phyloP scores from a whole-genome alignment of 2,113 vertebrate genomes.

The Pantherophis guttatus region DNA sequence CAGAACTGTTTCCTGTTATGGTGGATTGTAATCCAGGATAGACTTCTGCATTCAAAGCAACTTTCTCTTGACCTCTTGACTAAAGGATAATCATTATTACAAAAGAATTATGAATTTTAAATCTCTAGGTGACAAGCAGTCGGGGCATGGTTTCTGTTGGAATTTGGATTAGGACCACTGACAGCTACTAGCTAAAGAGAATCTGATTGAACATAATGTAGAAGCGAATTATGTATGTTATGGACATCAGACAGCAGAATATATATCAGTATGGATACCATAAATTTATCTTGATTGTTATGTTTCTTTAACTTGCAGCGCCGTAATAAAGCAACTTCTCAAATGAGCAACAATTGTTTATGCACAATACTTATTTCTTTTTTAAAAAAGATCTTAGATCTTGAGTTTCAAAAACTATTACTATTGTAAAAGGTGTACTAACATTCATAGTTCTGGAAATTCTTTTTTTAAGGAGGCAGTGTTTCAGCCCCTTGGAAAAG shows the following conservation, averaged over 20 bases:
- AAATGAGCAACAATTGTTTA: not conserved
- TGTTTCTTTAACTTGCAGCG: not conserved
- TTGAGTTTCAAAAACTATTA: not conserved
- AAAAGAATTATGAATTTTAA: not conserved
- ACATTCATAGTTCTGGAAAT: not conserved
- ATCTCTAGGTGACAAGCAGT: not conserved
- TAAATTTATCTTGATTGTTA: not conserved
- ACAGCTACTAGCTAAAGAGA: not conserved
- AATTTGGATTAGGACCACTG: not conserved
- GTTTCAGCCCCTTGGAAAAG: not conserved
- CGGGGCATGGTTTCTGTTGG: not conserved
- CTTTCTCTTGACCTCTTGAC: not conserved
- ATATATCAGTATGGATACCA: not conserved
- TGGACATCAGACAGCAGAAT: not conserved
- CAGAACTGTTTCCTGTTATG: slow-evolving; percentile 7
- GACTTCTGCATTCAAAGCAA: not conserved
- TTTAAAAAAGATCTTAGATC: not conserved
- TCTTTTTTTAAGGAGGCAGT: not conserved
- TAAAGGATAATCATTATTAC: not conserved
- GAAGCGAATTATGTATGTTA: not conserved
- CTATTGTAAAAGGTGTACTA: not conserved
- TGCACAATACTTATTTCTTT: not conserved
- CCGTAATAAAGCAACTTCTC: not conserved
- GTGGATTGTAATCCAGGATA: slow-evolving; percentile 3
- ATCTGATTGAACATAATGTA: not conserved